Base-by-base conservation (phyloP, 2,888 invertebrate species). In the Acanthosepion lycidas region DNA sequence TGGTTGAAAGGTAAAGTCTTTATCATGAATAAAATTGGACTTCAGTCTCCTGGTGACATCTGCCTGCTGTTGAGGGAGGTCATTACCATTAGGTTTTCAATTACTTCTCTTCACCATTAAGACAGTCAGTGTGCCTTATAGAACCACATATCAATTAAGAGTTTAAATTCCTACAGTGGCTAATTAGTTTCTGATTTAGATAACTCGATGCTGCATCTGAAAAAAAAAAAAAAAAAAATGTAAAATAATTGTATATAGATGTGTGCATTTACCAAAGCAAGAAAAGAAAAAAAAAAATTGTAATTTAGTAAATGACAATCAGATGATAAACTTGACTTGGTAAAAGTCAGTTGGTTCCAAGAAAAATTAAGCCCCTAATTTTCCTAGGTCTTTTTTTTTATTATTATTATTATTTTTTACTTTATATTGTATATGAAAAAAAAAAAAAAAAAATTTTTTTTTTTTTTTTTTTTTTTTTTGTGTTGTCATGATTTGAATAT, bases 261-360 rank as follows among this genome's bases (percentile, higher is more conserved):
- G n/a, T 78, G n/a, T 78, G 78, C 78, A 78, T 6, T 78, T 3
- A 78, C 33, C 4, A 78, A 78, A 78, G 33, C 12, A 78, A 78
- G 78, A 78, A 78, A 78, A 9, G 78, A 78, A 78, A 78, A 78
- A n/a, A n/a, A 4, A 15, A 78, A 78, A 33, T 78, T 78, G 15
- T 78, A 78, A n/a, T 78, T 78, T 78, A n/a, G n/a, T 78, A 78
- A 33, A 78, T 78, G 78, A 78, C 78, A 78, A 78, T 78, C 78
- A 78, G n/a, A 78, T 18, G 28, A 8, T 78, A 78, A 12, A 33
- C n/a, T 78, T 5, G 78, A n/a, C 78, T n/a, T 78, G 6, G 28
- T n/a, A 78, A 78, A 64, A 78, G 42, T 42, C 42, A 42, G 42
- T 78, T 23, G 78, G 78, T 33, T 78, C 78, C 12, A 78, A 78